These are phyloP conservation scores for Siderastrea siderea DNA, from an alignment of 92 coral and sea anemone genomes.

Conservation along the genomic window DNA sequence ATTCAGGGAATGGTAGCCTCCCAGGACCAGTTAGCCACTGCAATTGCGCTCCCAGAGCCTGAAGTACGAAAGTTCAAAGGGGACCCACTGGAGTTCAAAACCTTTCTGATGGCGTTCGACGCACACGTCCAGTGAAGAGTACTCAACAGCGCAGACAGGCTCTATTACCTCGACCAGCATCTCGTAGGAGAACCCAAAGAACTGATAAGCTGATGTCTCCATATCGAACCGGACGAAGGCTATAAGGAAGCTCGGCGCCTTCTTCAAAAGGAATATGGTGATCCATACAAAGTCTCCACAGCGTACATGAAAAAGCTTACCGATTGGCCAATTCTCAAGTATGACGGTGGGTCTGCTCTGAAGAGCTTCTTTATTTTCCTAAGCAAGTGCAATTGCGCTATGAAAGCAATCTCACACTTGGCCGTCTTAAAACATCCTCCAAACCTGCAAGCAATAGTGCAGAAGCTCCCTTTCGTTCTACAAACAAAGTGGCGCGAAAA, in stretches of 20 bases:
- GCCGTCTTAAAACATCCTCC: conserved; percentile 75
- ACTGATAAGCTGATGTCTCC: conserved; percentile 31
- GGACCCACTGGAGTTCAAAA: conserved; percentile 25
- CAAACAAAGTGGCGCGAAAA: conserved; percentile 71
- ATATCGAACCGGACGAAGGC: conserved; percentile 15
- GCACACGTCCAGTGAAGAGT: conserved; percentile 55
- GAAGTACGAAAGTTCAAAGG: conserved; percentile 12
- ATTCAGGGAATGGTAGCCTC: conserved; percentile 1
- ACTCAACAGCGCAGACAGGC: conserved; percentile 50
- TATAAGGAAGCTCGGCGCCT: conserved; percentile 65
- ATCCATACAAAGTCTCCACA: conserved; percentile 58
- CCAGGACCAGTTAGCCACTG: conserved; percentile 16
- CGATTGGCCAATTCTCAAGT: conserved; percentile 68
- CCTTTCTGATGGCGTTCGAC: conserved; percentile 76
- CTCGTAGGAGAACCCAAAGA: conserved; percentile 66
- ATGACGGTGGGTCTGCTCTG: conserved; percentile 72
- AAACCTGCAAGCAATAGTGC: conserved; percentile 62
- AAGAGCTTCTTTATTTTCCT: conserved; percentile 46
- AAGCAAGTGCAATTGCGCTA: conserved; percentile 71
- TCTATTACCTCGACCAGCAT: conserved; percentile 74
- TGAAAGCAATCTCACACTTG: conserved; percentile 67
- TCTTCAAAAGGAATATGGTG: conserved; percentile 43
- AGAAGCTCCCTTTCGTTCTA: conserved; percentile 46
- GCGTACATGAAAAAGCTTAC: conserved; percentile 56
- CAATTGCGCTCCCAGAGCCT: conserved; percentile 15